Base-by-base conservation (phyloP, 2,888 invertebrate genomes). In the Boloria selene region DNA sequence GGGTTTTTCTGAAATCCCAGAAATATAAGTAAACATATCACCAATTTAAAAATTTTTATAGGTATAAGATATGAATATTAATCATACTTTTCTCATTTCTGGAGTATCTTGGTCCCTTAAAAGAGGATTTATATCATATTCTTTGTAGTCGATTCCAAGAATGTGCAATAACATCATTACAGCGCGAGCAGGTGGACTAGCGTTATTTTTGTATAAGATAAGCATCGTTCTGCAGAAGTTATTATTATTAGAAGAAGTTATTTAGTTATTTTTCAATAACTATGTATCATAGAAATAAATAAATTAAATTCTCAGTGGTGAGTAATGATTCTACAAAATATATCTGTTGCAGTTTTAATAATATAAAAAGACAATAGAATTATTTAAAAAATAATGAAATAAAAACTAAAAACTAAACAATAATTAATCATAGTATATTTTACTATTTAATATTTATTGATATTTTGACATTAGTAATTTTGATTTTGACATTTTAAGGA, bases 121-220 rank as follows among this genome's bases (percentile, higher is more conserved):
- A 2, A 91, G 58, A 1, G 91, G 87, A 69, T 90, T 88, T 22
- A 89, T 67, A 17, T 84, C 78, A 60, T 70, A 74, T 42, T 76
- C 65, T 10, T 85, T 78, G 16, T 86, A 73, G 5, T 84, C 64
- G 13, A 88, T 54, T 0, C 82, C 82, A 17, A 91, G 75, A 4
- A 90, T 79, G 53, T 88, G 84, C 0, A 84, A 79, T 2, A 86
- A 70, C 85, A 92, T 88, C 78, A 85, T 80, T 6, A 86, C 90
- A 0, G 91, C 80, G 26, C 91, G 79, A 0, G 84, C 85, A 1
- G 92, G 91, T 0, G 92, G 92, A 68, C 92, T 92, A 31, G 72
- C 78, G 17, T 84, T 76, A 3, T 62, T 69, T 73, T 86, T 85
- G 76, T 90, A 92, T 65, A 83, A 73, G 26, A 80, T 76, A 14